These are phyloP conservation scores for Alviniconcha strummeri DNA, from an alignment of 2,888 invertebrate species.

Conservation along the genomic window DNA sequence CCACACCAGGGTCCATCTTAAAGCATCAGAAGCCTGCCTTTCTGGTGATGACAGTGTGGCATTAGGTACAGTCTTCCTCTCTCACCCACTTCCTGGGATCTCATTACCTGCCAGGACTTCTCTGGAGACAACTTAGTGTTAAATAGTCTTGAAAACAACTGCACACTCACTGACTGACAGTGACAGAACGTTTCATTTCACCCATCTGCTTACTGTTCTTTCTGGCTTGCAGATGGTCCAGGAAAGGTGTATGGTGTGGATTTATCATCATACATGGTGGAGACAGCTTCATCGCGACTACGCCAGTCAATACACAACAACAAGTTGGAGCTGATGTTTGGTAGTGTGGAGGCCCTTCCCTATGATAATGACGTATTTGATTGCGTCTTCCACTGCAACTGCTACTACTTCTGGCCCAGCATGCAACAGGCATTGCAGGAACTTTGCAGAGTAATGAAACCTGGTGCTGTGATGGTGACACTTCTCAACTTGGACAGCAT, in stretches of 20 bases:
- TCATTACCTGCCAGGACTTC: too few relatives aligned
- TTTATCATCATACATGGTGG: slow-evolving; percentile 57
- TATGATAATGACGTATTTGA: slow-evolving; percentile 58
- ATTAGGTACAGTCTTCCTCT: too few relatives aligned
- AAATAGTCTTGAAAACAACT: too few relatives aligned
- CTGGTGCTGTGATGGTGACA: slow-evolving; percentile 57
- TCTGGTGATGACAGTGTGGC: too few relatives aligned
- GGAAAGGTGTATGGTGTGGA: slow-evolving; percentile 63
- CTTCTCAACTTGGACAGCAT: slow-evolving; percentile 47
- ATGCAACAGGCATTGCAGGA: slow-evolving; percentile 49
- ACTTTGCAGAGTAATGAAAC: slow-evolving; percentile 64
- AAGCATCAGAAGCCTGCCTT: too few relatives aligned
- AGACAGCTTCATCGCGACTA: slow-evolving; percentile 43
- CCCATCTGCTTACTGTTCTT: too few relatives aligned
- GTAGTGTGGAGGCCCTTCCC: slow-evolving; percentile 54
- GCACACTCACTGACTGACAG: too few relatives aligned
- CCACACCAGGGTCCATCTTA: too few relatives aligned
- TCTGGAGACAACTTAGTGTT: too few relatives aligned
- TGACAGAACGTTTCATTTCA: too few relatives aligned
- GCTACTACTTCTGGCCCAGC: slow-evolving; percentile 67
- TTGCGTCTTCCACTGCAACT: slow-evolving; percentile 63
- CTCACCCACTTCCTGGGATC: too few relatives aligned
- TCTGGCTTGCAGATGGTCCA: slow-evolving; percentile 48
- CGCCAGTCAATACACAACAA: slow-evolving; percentile 45
- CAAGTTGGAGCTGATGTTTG: slow-evolving; percentile 52